A percentile compares a stretch with the other conserved stretches of the same genome.
Evolutionary conservation across 2,797 vertebrate species (phyloP).

Genomic region (Mormyrus proboscirostris): DNA sequence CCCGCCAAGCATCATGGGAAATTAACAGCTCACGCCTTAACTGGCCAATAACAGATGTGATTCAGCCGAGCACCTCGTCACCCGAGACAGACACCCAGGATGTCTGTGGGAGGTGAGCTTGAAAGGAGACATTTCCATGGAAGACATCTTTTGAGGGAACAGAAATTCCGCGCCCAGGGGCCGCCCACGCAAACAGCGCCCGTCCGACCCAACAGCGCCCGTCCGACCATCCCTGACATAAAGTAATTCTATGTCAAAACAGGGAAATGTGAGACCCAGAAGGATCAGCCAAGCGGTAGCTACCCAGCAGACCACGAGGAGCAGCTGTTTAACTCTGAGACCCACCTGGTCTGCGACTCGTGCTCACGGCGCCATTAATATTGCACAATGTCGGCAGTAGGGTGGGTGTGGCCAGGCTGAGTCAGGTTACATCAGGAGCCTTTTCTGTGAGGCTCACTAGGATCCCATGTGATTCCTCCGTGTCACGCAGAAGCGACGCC

Average conservation of each 20-base stretch:
- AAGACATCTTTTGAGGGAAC: not conserved
- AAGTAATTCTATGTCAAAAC: not conserved
- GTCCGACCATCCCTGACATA: not conserved
- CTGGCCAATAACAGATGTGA: not conserved
- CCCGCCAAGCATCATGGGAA: not conserved
- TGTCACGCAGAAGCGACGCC: conserved; percentile 39
- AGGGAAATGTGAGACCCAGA: not conserved
- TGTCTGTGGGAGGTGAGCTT: not conserved
- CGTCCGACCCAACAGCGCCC: not conserved
- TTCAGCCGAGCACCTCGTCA: not conserved
- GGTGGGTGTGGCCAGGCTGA: not conserved
- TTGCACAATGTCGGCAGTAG: not conserved
- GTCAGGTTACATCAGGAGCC: not conserved
- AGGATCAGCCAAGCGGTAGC: not conserved
- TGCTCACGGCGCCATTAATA: not conserved
- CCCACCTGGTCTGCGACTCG: not conserved
- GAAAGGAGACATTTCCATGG: not conserved
- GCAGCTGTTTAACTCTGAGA: not conserved
- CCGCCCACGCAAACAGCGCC: not conserved
- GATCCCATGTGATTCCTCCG: conserved; percentile 38
- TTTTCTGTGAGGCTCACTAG: not conserved
- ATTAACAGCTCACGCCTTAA: not conserved
- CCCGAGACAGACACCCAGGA: not conserved
- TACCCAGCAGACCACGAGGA: not conserved
- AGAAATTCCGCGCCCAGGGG: not conserved